Evolutionary conservation across 2,888 invertebrate genomes (phyloP).

Genomic region (Nipponacmea schrenckii): DNA sequence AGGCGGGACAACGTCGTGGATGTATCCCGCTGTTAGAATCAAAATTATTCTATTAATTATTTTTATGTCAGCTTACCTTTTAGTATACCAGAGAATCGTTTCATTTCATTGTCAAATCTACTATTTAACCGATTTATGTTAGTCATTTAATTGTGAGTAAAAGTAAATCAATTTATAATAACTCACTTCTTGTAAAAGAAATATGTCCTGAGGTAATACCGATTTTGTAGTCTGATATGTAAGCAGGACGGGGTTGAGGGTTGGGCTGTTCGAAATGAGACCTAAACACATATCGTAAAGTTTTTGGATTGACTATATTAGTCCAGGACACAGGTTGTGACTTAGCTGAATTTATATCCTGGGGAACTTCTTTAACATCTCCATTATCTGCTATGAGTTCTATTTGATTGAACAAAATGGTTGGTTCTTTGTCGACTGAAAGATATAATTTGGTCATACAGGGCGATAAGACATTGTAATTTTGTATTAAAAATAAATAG

Average conservation of each 20-base stretch:
- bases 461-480: no score
- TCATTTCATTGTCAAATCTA: no score
- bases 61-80: no score
- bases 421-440: constrained; percentile 4
- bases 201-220: constrained; percentile 13
- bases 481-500: no score
- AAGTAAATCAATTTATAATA: no score
- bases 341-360: background rate
- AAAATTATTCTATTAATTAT: no score
- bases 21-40: no score
- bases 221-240: constrained; percentile 2
- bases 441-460: no score
- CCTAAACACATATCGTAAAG: constrained; percentile 2
- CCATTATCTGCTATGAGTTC: background rate
- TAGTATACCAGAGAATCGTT: no score
- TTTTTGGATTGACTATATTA: constrained; percentile 10
- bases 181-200: background rate
- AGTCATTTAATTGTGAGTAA: no score
- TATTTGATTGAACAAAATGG: constrained; percentile 11
- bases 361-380: background rate
- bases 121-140: no score
- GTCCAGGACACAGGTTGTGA: constrained; percentile 15
- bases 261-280: background rate
- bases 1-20: no score
- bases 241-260: background rate